Base-by-base conservation (phyloP, 2,113 vertebrate species). In the Anhinga rufa region DNA sequence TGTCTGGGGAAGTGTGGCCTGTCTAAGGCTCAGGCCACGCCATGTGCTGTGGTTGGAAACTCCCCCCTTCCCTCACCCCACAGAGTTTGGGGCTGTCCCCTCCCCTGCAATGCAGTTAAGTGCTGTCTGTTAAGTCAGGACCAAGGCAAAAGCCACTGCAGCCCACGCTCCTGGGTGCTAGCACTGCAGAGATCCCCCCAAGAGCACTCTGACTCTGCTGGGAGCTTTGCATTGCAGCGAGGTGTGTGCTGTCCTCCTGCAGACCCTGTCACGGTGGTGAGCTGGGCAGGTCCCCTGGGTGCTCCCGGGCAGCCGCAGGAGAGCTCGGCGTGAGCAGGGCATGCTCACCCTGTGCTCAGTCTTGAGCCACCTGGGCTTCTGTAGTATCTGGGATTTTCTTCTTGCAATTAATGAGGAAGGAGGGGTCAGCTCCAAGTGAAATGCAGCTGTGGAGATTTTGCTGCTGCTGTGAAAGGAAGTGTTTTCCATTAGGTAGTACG, bases 271-370 rank as follows among this genome's bases (percentile, higher is more conserved):
- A 1, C 5, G 5, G 51, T 66, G 68, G 32, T 1, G 4, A 82
- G 42, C 44, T 0, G 0, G 44, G 32, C 69, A 77, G 55, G 40
- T 48, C 55, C 54, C 49, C 22, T 22, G 52, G 52, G 51, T 42
- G 60, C 12, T 70, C 24, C 40, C 0, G 0, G 24, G n/a, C 51
- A 57, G n/a, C n/a, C 1, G 0, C n/a, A 25, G 44, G n/a, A 58
- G 22, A 58, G 25, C 61, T 77, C 1, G 4, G 40, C 14, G 34
- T 0, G 1, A 19, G 11, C 40, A 42, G 29, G 5, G 40, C 17
- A 14, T 0, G 28, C 28, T 54, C 10, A 15, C 20, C n/a, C 40
- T 49, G 57, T 1, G 2, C 34, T 48, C 3, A 25, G 48, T 21
- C 55, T 70, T 17, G 14, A 40, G 40, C 36, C 31, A n/a, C 25